phyloP scores from a whole-genome alignment of 2,888 invertebrate species.

The Nemurella pictetii region DNA sequence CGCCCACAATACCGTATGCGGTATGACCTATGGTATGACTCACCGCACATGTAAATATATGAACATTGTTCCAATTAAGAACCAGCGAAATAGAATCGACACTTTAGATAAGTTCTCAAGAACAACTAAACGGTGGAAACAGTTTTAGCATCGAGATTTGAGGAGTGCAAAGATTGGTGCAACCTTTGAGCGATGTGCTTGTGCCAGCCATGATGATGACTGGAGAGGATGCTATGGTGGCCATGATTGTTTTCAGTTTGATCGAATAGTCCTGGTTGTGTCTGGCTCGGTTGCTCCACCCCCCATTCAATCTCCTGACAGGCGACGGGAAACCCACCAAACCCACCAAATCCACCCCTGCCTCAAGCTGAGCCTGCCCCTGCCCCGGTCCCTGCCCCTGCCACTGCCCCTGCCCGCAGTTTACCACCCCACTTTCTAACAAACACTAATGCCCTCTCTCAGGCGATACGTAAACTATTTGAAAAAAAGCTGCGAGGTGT shows the following conservation, averaged over 20 bases:
- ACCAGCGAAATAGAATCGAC: not conserved
- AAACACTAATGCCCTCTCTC: constrained; percentile 36
- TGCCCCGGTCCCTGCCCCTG: no score
- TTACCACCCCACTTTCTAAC: constrained; percentile 21
- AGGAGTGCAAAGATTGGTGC: not conserved
- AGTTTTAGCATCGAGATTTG: not conserved
- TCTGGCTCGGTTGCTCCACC: constrained; percentile 35
- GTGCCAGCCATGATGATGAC: not conserved
- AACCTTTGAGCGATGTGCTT: no score
- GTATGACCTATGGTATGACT: no score
- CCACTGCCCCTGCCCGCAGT: constrained; percentile 20
- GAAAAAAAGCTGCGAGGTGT: not conserved
- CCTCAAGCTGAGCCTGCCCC: constrained; percentile 18
- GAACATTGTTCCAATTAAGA: not conserved
- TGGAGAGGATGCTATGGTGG: not conserved
- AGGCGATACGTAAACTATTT: constrained; percentile 14
- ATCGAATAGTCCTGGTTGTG: constrained; percentile 33
- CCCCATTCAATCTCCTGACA: constrained; percentile 34
- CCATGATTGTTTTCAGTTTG: constrained; percentile 35
- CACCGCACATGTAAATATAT: not conserved
- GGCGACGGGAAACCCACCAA: not conserved
- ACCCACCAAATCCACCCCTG: constrained; percentile 26
- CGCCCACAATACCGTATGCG: no score
- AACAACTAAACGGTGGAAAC: not conserved
- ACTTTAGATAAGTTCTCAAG: not conserved